Evolutionary conservation across 2,797 vertebrate species (phyloP).

Genomic region (Gorsachius magnificus): DNA sequence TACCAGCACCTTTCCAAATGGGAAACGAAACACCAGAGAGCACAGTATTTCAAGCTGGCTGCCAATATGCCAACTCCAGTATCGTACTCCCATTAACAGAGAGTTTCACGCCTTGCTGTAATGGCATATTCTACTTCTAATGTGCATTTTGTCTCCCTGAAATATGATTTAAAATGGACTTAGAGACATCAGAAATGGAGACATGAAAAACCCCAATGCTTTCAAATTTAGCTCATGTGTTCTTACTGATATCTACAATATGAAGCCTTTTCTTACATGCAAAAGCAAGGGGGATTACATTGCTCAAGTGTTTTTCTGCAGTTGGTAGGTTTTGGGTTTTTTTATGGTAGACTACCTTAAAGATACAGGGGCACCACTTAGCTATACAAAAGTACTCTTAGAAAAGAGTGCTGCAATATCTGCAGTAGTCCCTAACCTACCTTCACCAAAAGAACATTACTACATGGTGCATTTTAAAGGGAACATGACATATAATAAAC

Average conservation of each 20-base stretch:
- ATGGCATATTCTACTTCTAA: background rate
- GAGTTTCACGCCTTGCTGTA: background rate
- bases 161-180: background rate
- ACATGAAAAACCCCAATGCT: background rate
- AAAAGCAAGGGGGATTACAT: background rate
- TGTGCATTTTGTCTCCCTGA: rapidly evolving
- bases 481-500: background rate
- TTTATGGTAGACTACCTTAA: background rate
- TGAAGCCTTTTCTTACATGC: background rate
- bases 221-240: rapidly evolving
- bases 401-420: background rate
- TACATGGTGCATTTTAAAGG: background rate
- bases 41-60: background rate
- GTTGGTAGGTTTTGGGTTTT: background rate
- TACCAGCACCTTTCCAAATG: background rate
- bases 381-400: background rate
- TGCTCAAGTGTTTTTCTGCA: background rate
- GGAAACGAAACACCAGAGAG: background rate
- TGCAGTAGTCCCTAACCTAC: background rate
- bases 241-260: background rate
- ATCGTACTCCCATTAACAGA: too few species aligned
- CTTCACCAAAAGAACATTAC: background rate
- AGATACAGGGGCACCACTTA: background rate
- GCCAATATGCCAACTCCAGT: background rate
- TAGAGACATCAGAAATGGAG: background rate